A percentile compares a stretch with the other conserved stretches of the same genome.
These are phyloP conservation scores for Idris sp. DNA, from an alignment of 1,140 invertebrate species.

Conservation along the genomic window DNA sequence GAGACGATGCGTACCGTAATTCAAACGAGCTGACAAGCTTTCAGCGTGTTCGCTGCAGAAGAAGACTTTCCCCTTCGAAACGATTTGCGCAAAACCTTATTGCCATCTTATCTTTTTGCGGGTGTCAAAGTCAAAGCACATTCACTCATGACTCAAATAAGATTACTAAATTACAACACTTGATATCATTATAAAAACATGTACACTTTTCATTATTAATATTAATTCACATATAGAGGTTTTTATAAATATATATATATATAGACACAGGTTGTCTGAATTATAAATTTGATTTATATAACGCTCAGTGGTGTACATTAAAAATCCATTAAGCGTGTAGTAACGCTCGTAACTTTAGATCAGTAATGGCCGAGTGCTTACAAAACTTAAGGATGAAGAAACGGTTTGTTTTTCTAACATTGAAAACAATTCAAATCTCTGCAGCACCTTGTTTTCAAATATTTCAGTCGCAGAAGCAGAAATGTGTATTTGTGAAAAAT, in stretches of 20 bases:
- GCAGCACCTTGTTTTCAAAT: too few relatives aligned
- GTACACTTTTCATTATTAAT: too few relatives aligned
- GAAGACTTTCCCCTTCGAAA: constrained; percentile 32
- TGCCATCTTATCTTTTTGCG: too few relatives aligned
- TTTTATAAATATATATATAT: too few relatives aligned
- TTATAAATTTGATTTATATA: constrained; percentile 23
- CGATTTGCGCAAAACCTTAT: neutral
- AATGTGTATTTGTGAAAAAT: too few relatives aligned
- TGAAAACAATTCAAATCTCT: neutral
- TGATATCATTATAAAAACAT: too few relatives aligned
- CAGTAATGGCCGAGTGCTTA: constrained; percentile 9
- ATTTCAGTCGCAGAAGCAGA: too few relatives aligned
- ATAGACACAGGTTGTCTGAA: neutral
- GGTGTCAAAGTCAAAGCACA: too few relatives aligned
- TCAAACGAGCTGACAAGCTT: constrained; percentile 26
- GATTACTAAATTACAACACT: too few relatives aligned
- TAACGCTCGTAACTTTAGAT: constrained; percentile 20
- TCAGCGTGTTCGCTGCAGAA: constrained; percentile 4
- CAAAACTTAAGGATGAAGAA: constrained; percentile 23
- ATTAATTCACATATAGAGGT: too few relatives aligned
- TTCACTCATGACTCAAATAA: too few relatives aligned
- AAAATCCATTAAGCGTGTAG: constrained; percentile 25
- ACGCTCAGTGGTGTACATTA: constrained; percentile 23
- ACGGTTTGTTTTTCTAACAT: constrained; percentile 5
- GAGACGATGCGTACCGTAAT: constrained; percentile 34